Evolutionary conservation across 2,888 invertebrate genomes (phyloP), one percentile per base, ranked within the genome.

Genomic region (Stenchaetothrips biformis): DNA sequence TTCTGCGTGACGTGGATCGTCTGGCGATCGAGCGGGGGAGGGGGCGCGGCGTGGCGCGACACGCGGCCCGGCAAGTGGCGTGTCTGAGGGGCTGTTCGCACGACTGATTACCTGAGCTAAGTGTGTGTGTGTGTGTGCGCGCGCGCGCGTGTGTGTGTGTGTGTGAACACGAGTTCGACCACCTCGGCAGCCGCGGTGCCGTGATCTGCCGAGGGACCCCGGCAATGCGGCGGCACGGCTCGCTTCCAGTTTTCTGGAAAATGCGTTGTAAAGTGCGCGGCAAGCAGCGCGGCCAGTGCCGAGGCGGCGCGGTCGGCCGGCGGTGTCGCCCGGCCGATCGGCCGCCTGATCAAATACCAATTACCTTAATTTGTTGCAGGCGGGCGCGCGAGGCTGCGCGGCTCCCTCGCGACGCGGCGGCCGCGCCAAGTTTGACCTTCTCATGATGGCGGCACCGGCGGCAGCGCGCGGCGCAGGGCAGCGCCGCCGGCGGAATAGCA

Each of bases 31-130:
- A 4, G 37, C 37, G 37, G 37, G 37, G 37, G 37, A 37, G 4
- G 37, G 37, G 37, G 37, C 37, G 37, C 37, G 37, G 37, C 37
- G 4, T n/a, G n/a, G n/a, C 37, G 37, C 37, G 37, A 4, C 37
- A 37, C 37, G 37, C 37, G 37, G 37, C 37, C 37, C 37, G 37
- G 37, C 37, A 37, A 37, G 37, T 37, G 37, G 37, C 37, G 37
- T 53, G 53, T 18, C 53, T 11, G 16, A 13, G 18, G 53, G 53
- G 53, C 53, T 74, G 67, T 74, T 74, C 67, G 67, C 67, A 74
- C 67, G 67, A 74, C 21, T 74, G 67, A 74, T 74, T 74, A 74
- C 67, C 67, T 74, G 67, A 2, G 67, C 67, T 74, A 74, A 74
- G 21, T 74, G 67, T 8, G 67, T 21, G 25, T 21, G 21, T 74